Evolutionary conservation across 1,140 invertebrate genomes (phyloP), one percentile per base, ranked within the genome.

Genomic region (Drosophila truncata): DNA sequence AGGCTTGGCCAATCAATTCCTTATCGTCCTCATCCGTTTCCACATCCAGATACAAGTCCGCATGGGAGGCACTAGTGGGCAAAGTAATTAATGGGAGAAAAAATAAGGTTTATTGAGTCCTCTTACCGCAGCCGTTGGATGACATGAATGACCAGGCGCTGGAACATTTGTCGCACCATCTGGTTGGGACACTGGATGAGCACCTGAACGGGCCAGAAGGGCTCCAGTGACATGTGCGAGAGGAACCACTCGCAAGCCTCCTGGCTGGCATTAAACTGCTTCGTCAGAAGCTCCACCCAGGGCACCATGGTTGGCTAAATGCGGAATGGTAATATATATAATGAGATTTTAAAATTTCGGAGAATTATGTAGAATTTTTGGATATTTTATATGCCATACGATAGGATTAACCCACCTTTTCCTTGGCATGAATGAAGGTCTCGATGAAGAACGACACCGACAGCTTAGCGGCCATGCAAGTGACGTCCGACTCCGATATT

Each of bases 401-500:
- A n/a, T n/a, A n/a, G n/a, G n/a, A n/a, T n/a, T 25, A 18, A 62
- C 49, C 79, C 93, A 96, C 96, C 94, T 99, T 99, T 93, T 99
- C 98, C 93, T 99, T 99, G 20, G 98, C 97, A 93, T 99, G 98
- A 92, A 99, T 99, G 79, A 99, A 97, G 0, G 98, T 99, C 94
- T 99, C 98, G 61, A 99, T 96, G 75, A 99, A 98, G 93, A 99
- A 99, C 0, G 97, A 97, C 0, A 97, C 97, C 2, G 97, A 97
- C 9, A 99, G 93, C 78, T 98, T 96, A 1, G 97, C 97, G 1
- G 97, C 96, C 78, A 97, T 95, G 73, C 98, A 95, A 0, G 97
- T 96, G 29, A 98, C 95, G 77, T 97, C 96, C 2, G 96, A 95
- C 44, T 96, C 94, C 10, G 96, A 96, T 20, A 97, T 93, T 49